Base-by-base conservation (phyloP, 2,797 vertebrate species). In the Chrysocyon brachyurus region DNA sequence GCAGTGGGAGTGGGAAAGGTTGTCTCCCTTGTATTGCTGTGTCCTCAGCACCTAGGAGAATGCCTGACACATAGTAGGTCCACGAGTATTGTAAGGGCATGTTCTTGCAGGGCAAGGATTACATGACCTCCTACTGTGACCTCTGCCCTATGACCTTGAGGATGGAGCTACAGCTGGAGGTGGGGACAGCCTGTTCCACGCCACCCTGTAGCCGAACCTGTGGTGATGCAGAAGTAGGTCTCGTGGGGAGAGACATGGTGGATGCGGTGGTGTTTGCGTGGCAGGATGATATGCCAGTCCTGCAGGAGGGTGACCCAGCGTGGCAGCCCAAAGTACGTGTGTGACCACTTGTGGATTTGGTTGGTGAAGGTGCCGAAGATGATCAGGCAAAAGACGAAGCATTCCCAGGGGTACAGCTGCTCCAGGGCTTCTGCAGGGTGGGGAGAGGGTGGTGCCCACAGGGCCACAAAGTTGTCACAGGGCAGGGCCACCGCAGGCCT, bases 291-390 rank as follows among this genome's bases (percentile, higher is more conserved):
- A 78, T 99, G 99, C 98, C 99, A 99, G 98, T 99, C 99, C 98
- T 99, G 99, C 0, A 99, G 99, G 86, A 99, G 94, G 31, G 98
- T 96, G 26, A 99, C 99, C 99, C 99, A 99, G 72, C 98, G 91
- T 0, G 99, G 99, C 83, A 99, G 99, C 94, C 99, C 99, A 0
- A 99, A 99, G 98, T 99, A 99, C 0, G 99, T 99, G 98, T 99
- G 99, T 0, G 99, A 99, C 99, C 99, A 99, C 98, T 99, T 99
- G 99, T 99, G 99, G 98, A 99, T 99, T 99, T 99, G 99, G 99
- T 99, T 99, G 46, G 99, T 99, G 87, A 99, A 99, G 52, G 99
- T 99, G 92, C 99, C 99, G 57, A 99, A 99, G 98, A 99, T 99
- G 98, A 98, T 98, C 73, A 99, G 98, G 46, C 99, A 99, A 97